phyloP scores from a whole-genome alignment of 2,797 vertebrate species.

The Semaprochilodus insignis region DNA sequence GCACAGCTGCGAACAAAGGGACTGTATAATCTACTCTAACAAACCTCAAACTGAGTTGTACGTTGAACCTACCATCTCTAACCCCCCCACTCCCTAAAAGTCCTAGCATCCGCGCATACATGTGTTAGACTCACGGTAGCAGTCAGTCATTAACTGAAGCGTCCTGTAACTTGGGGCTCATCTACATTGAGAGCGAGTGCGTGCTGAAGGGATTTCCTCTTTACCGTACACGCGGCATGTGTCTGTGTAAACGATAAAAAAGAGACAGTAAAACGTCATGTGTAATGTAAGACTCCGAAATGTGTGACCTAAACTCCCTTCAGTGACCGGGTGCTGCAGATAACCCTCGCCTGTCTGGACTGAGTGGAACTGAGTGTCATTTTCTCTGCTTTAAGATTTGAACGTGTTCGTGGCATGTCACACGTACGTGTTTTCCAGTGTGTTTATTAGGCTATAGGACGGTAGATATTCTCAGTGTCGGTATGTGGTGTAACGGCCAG shows the following conservation, averaged over 20 bases:
- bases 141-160: conserved; percentile 13
- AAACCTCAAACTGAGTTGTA: conserved; percentile 24
- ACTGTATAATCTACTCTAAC: conserved; percentile 6
- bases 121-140: conserved; percentile 6
- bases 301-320: conserved; percentile 56
- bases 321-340: conserved; percentile 71
- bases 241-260: conserved; percentile 56
- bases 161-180: conserved; percentile 55
- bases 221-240: conserved; percentile 60
- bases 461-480: conserved; percentile 79
- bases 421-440: conserved; percentile 77
- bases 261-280: conserved; percentile 55
- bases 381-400: conserved; percentile 61
- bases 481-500: conserved; percentile 80
- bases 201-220: conserved; percentile 52
- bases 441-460: conserved; percentile 79
- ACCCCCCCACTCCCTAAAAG: neutral
- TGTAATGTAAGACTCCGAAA: conserved; percentile 66
- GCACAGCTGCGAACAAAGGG: conserved; percentile 18
- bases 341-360: conserved; percentile 68
- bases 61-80: neutral
- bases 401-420: conserved; percentile 80
- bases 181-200: conserved; percentile 40
- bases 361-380: conserved; percentile 64
- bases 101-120: conserved; percentile 14